Evolutionary conservation across 2,113 vertebrate genomes (phyloP), one percentile per base, ranked within the genome.

Genomic region (Acrocephalus kingi): DNA sequence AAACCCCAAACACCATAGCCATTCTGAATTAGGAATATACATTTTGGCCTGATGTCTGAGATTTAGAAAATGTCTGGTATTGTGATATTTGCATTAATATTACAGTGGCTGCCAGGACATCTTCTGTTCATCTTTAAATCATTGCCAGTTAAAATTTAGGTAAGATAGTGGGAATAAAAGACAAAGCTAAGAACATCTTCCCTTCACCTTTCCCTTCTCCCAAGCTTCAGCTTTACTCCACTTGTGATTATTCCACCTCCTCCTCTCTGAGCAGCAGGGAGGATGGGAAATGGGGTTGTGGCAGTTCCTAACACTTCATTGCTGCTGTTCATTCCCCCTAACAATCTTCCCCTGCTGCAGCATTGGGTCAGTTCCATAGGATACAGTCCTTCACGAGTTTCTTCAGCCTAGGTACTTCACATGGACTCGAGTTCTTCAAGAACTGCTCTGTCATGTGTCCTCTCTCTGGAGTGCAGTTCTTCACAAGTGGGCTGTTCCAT

Each of bases 321-420:
- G 13, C 33, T 73, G 25, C 25, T 15, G 3, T 30, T 72, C 22
- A 15, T 56, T 76, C 33, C 56, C 67, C 13, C 14, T 68, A 27
- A 45, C 14, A 48, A 1, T n/a, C 27, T 74, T 64, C 7, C 4
- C 25, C 13, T 72, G 15, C 43, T 81, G 13, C 64, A 67, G 35
- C 2, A 0, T 18, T 20, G 41, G 5, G 4, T 69, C 31, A 4
- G 0, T 31, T 46, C 58, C 46, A 15, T 1, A 4, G 6, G 15
- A 45, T 16, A 10, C 3, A 55, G 28, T 61, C 14, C 23, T 84
- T 59, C 62, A 49, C 11, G 7, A 68, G 22, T 28, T 56, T 28
- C 33, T 83, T 35, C 43, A 71, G 10, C 31, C 10, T 51, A 20
- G 12, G 5, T n/a, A 15, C 48, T 67, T 45, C 6, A 2, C 23